phyloP scores from a whole-genome alignment of 2,113 vertebrate species.

The Sinocyclocheilus anshuiensis region DNA sequence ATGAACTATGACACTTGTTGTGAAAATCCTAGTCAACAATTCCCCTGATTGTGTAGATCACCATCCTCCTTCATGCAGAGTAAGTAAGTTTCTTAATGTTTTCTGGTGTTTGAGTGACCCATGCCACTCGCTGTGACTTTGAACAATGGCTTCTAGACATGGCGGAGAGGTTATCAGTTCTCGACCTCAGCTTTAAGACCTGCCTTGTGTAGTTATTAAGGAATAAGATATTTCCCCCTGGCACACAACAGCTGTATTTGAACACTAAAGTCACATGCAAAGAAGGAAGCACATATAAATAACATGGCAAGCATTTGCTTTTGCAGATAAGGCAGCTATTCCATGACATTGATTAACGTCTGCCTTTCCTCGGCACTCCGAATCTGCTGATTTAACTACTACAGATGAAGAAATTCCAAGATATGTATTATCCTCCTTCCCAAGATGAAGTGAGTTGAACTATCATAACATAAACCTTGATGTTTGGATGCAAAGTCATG shows the following conservation, averaged over 20 bases:
- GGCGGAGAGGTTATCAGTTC: constrained; percentile 71
- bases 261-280: constrained; percentile 51
- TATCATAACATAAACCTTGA: neutral
- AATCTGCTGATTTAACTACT: constrained; percentile 63
- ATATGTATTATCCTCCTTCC: constrained; percentile 24
- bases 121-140: constrained; percentile 60
- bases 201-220: constrained; percentile 66
- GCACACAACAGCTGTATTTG: constrained; percentile 57
- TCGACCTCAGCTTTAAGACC: constrained; percentile 64
- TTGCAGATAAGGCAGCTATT: constrained; percentile 67
- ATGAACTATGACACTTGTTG: constrained; percentile 62
- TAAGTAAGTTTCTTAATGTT: constrained; percentile 59
- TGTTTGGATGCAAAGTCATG: neutral
- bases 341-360: constrained; percentile 68
- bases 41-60: constrained; percentile 63
- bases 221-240: constrained; percentile 40
- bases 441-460: constrained; percentile 14
- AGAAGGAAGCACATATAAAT: constrained; percentile 61
- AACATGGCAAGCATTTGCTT: constrained; percentile 62
- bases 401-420: constrained; percentile 10
- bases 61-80: constrained; percentile 51
- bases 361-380: constrained; percentile 56
- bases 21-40: constrained; percentile 64
- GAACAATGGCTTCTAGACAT: constrained; percentile 66
- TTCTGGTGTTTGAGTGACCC: constrained; percentile 54